Percentiles rank a stretch among this genome's conserved stretches.
Evolutionary conservation across 2,113 vertebrate species (phyloP).

Genomic region (Dipodomys merriami): DNA sequence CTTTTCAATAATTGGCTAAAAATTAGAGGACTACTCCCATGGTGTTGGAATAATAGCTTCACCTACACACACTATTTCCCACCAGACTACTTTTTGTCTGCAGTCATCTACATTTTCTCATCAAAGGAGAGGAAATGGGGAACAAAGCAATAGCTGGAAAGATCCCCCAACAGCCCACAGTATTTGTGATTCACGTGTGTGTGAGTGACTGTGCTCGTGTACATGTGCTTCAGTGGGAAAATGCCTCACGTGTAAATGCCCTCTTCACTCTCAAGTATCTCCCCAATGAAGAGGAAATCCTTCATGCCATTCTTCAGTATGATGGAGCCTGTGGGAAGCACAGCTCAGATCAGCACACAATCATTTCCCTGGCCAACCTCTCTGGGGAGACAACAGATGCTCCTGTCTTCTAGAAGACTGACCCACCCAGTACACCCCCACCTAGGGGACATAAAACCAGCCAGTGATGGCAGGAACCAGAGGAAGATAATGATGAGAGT

Average conservation of each 20-base stretch:
- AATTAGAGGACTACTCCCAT: slow-evolving; percentile 79
- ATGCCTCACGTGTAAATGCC: background rate
- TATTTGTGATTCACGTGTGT: too few species aligned
- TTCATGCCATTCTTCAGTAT: background rate
- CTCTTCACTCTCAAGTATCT: background rate
- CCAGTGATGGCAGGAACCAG: background rate
- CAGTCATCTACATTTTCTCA: slow-evolving; percentile 64
- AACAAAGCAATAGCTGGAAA: background rate
- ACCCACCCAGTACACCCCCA: background rate
- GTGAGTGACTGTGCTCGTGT: too few species aligned
- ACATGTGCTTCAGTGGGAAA: background rate
- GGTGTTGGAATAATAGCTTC: slow-evolving; percentile 72
- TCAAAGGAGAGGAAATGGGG: slow-evolving; percentile 74
- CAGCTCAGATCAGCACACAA: background rate
- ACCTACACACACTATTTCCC: slow-evolving; percentile 36
- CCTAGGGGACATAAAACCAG: background rate
- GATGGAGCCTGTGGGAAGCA: background rate
- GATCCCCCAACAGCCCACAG: background rate
- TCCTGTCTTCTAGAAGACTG: background rate
- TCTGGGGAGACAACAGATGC: background rate
- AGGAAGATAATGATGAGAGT: background rate
- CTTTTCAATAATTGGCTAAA: slow-evolving; percentile 86
- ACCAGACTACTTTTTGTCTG: slow-evolving; percentile 72
- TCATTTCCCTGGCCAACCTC: background rate
- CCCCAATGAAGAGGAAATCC: background rate